These are phyloP conservation scores for Solen grandis DNA, from an alignment of 1,140 invertebrate genomes.

Conservation along the genomic window DNA sequence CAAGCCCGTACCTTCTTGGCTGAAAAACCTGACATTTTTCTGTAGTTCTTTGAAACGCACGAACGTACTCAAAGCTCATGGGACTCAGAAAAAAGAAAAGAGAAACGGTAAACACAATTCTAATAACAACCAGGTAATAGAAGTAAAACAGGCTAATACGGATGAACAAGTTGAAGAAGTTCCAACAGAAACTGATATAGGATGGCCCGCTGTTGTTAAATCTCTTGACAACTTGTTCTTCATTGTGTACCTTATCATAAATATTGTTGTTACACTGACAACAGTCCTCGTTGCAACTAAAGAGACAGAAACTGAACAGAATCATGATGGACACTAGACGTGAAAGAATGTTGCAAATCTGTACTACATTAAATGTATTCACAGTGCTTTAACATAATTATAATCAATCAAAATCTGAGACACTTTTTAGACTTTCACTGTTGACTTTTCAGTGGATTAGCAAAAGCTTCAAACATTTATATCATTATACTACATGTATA, in stretches of 20 bases:
- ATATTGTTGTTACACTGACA: background rate
- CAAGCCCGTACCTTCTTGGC: background rate
- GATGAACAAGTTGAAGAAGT: background rate
- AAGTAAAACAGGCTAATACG: background rate
- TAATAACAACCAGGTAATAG: background rate
- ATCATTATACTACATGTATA: too few species aligned
- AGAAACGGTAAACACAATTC: background rate
- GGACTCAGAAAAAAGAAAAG: background rate
- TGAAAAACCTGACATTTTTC: background rate
- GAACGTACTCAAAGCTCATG: background rate
- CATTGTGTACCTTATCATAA: slow-evolving; percentile 1
- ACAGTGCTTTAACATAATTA: too few species aligned
- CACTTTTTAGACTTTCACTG: too few species aligned
- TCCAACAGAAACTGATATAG: background rate
- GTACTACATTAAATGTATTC: too few species aligned
- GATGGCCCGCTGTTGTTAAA: slow-evolving; percentile 29
- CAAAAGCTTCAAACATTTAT: too few species aligned
- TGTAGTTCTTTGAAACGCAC: background rate
- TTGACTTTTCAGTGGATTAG: too few species aligned
- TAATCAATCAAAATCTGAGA: too few species aligned
- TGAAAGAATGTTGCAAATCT: too few species aligned
- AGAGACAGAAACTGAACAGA: too few species aligned
- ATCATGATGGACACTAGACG: too few species aligned
- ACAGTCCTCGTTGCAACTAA: background rate
- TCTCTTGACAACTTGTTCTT: slow-evolving; percentile 41